Conservation (phyloP, 92 coral and sea anemone species). For the Micromussa lordhowensis region DNA sequence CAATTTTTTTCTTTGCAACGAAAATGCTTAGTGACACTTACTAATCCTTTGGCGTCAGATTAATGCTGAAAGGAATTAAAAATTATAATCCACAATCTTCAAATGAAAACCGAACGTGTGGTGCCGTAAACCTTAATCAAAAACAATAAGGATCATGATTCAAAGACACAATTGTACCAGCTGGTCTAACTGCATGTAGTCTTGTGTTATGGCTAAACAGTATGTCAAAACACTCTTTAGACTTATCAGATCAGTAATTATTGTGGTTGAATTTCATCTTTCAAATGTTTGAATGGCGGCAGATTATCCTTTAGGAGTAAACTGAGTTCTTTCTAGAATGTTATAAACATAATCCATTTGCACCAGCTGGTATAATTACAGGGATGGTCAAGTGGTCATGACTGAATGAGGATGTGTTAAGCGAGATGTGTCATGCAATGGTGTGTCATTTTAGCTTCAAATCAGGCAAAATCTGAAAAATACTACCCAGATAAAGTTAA, state of each 20-base stretch:
- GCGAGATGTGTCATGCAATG: neutral
- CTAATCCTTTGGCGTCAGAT: slow-evolving; percentile 14
- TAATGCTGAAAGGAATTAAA: neutral
- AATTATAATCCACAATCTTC: neutral
- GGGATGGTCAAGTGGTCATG: too few relatives aligned
- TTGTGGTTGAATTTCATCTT: neutral
- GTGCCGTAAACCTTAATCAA: neutral
- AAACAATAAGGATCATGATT: slow-evolving; percentile 4
- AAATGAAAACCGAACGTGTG: neutral
- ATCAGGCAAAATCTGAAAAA: neutral
- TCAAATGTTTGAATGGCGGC: neutral
- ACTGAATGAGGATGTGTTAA: neutral
- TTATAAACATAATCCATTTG: neutral
- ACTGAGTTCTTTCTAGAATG: neutral
- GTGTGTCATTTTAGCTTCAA: neutral
- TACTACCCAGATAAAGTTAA: too few relatives aligned
- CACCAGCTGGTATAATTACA: neutral
- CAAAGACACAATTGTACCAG: slow-evolving; percentile 10
- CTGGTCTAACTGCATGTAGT: slow-evolving; percentile 4
- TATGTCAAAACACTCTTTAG: neutral
- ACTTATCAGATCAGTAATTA: neutral
- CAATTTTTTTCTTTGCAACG: too few relatives aligned
- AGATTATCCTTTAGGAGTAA: neutral
- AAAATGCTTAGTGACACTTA: neutral
- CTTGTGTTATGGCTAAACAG: neutral